These are phyloP conservation scores for Siniperca knerii DNA, from an alignment of 2,113 vertebrate species.

Conservation along the genomic window DNA sequence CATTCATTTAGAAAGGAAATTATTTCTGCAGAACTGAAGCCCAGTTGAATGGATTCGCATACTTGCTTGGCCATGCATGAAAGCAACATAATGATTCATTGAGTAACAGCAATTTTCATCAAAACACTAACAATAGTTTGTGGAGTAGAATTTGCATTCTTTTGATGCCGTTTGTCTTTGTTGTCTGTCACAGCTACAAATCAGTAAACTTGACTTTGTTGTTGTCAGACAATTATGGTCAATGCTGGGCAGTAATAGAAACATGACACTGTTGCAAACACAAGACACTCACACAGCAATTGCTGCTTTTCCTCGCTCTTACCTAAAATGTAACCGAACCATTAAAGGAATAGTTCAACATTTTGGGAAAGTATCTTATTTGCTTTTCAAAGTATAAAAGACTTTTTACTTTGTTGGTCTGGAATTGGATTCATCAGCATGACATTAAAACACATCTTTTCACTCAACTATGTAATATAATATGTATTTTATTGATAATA, in stretches of 20 bases:
- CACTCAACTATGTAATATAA: no score
- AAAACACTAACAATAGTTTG: conserved; percentile 34
- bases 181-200: conserved; percentile 34
- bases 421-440: no score
- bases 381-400: not conserved
- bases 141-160: conserved; percentile 36
- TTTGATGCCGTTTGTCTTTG: conserved; percentile 48
- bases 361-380: not conserved
- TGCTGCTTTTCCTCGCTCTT: not conserved
- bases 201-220: conserved; percentile 45
- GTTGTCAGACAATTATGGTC: conserved; percentile 2
- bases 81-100: conserved; percentile 44
- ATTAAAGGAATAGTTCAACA: not conserved
- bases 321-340: not conserved
- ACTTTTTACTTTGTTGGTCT: no score
- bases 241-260: conserved; percentile 22
- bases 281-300: conserved; percentile 5
- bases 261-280: conserved; percentile 24
- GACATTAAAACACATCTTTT: no score
- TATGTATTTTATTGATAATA: no score
- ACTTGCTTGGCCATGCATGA: conserved; percentile 37
- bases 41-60: conserved; percentile 24
- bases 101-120: conserved; percentile 44
- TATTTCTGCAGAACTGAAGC: conserved; percentile 41
- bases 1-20: conserved; percentile 57